These are phyloP conservation scores for Dendrolimus kikuchii DNA, from an alignment of 1,140 invertebrate genomes.

Conservation along the genomic window DNA sequence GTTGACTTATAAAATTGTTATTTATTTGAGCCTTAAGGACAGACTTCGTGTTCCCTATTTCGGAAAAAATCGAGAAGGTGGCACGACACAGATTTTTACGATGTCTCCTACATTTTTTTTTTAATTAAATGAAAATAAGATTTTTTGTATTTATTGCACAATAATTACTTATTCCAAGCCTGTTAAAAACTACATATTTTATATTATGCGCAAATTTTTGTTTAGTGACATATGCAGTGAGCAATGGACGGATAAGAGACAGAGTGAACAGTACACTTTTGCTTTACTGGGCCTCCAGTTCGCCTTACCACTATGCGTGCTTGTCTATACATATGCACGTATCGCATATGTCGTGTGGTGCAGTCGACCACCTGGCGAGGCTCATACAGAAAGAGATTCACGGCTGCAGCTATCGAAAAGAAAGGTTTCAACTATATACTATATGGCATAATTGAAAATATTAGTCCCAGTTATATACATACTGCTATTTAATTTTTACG, in stretches of 20 bases:
- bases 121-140: too few species aligned
- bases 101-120: too few species aligned
- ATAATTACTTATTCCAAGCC: too few species aligned
- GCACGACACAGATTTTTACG: too few species aligned
- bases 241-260: conserved; percentile 72
- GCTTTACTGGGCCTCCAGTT: conserved; percentile 89
- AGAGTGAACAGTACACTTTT: conserved; percentile 82
- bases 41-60: too few species aligned
- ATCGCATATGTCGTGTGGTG: conserved; percentile 92
- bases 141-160: too few species aligned
- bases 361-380: conserved; percentile 85
- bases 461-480: too few species aligned
- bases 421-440: conserved; percentile 77
- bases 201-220: conserved; percentile 13
- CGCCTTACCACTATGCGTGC: conserved; percentile 85
- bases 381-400: conserved; percentile 84
- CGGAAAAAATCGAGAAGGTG: too few species aligned
- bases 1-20: too few species aligned
- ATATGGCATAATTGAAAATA: too few species aligned
- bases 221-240: conserved; percentile 79
- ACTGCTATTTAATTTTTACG: background rate
- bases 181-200: background rate
- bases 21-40: background rate
- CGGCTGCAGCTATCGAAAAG: conserved; percentile 88
- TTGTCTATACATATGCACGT: conserved; percentile 89